Evolutionary conservation across 2,888 invertebrate genomes (phyloP).

Genomic region (Onthophagus sagittarius): DNA sequence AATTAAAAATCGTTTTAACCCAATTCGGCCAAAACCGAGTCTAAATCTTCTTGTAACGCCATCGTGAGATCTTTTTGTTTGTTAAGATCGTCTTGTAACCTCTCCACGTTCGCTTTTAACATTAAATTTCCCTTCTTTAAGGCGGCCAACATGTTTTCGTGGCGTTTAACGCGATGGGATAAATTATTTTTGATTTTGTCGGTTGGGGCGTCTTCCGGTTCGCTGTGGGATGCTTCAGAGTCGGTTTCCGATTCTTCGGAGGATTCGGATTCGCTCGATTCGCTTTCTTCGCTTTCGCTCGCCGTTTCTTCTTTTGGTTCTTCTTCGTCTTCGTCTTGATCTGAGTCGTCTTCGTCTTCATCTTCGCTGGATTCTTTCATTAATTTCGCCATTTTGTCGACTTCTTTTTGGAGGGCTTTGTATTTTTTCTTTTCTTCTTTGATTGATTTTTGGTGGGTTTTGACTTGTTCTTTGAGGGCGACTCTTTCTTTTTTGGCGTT

Average conservation of each 20-base stretch:
- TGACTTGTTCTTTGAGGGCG: slow-evolving; percentile 74
- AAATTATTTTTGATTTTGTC: slow-evolving; percentile 66
- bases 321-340: slow-evolving; percentile 46
- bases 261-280: slow-evolving; percentile 63
- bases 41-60: slow-evolving; percentile 75
- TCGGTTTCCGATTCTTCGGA: slow-evolving; percentile 61
- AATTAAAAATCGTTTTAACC: slow-evolving; percentile 52
- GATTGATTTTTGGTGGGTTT: slow-evolving; percentile 72
- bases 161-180: slow-evolving; percentile 63
- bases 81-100: slow-evolving; percentile 79
- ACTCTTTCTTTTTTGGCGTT: slow-evolving; percentile 76
- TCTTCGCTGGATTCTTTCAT: slow-evolving; percentile 76
- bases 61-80: slow-evolving; percentile 78
- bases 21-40: slow-evolving; percentile 80
- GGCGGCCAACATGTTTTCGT: slow-evolving; percentile 74
- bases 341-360: slow-evolving; percentile 54
- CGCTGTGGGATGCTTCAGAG: slow-evolving; percentile 56
- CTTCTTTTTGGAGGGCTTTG: slow-evolving; percentile 79
- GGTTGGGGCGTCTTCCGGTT: slow-evolving; percentile 61
- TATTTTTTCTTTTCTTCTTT: slow-evolving; percentile 80
- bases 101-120: slow-evolving; percentile 82
- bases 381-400: slow-evolving; percentile 85
- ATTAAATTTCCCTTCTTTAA: slow-evolving; percentile 85
- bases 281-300: slow-evolving; percentile 54
- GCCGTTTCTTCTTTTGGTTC: slow-evolving; percentile 56